These are phyloP conservation scores for Calcarius lapponicus DNA, from an alignment of 2,797 vertebrate genomes.

Conservation along the genomic window DNA sequence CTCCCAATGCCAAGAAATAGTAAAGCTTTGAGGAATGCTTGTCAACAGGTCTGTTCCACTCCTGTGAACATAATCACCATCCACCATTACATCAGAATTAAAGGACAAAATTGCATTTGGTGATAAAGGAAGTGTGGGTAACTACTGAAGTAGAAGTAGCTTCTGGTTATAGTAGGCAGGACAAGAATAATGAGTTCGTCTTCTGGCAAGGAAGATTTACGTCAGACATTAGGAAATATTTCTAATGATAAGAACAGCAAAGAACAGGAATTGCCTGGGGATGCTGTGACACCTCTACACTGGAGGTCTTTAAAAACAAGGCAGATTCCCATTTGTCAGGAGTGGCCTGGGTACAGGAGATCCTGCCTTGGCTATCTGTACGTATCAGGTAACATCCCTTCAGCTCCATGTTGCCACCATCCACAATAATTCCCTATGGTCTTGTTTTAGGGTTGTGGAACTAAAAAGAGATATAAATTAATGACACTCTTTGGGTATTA, in stretches of 20 bases:
- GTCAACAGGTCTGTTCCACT: not conserved
- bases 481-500: not conserved
- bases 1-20: not conserved
- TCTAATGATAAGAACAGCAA: slow-evolving; percentile 42
- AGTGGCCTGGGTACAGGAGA: not conserved
- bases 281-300: not conserved
- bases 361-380: not conserved
- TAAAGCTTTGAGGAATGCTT: not conserved
- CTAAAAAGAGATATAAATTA: not conserved
- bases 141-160: not conserved
- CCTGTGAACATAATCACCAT: not conserved
- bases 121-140: not conserved
- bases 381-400: not conserved
- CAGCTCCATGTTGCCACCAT: not conserved
- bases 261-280: slow-evolving; percentile 54
- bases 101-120: not conserved
- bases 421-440: not conserved
- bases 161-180: not conserved
- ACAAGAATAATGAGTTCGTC: slow-evolving; percentile 18
- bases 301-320: slow-evolving; percentile 11
- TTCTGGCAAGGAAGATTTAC: slow-evolving; percentile 32
- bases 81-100: not conserved
- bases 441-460: not conserved
- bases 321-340: not conserved
- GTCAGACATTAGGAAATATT: slow-evolving; percentile 50